These are phyloP conservation scores for Sinhomidia bicolor DNA, from an alignment of 2,888 invertebrate genomes.

Conservation along the genomic window DNA sequence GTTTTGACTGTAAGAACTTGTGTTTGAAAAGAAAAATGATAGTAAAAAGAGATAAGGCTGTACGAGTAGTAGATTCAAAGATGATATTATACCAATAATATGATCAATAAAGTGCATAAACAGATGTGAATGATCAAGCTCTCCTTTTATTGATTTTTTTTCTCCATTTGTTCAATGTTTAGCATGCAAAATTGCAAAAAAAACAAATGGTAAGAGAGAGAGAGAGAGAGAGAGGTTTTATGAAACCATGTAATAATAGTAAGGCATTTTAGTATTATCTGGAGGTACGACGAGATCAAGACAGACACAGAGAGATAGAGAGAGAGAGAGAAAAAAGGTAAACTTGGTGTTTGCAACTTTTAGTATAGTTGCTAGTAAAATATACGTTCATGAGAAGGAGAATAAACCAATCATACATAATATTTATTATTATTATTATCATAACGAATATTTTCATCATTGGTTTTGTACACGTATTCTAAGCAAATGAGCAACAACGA, in stretches of 20 bases:
- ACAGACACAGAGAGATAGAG: too few species aligned
- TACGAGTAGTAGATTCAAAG: background rate
- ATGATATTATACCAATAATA: background rate
- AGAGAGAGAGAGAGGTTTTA: background rate
- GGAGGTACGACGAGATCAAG: conserved; percentile 12
- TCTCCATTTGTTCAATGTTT: background rate
- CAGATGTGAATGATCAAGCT: too few species aligned
- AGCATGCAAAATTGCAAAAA: background rate
- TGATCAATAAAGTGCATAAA: too few species aligned
- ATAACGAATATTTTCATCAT: conserved; percentile 18
- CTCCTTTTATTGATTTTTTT: background rate
- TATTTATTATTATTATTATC: background rate
- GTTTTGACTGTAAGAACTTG: background rate
- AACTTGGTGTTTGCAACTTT: background rate
- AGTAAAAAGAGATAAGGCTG: background rate
- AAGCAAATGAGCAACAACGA: conserved; percentile 18
- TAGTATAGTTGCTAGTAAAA: too few species aligned
- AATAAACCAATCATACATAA: background rate
- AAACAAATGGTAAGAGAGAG: background rate
- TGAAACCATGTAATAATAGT: background rate
- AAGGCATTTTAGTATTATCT: background rate
- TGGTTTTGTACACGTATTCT: background rate
- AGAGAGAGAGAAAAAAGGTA: background rate
- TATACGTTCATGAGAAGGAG: too few species aligned
- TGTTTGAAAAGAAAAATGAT: background rate